Percentiles rank a stretch among this genome's conserved stretches.
Conservation (phyloP, 1,140 invertebrate genomes). For the Venustaconcha ellipsiformis region DNA sequence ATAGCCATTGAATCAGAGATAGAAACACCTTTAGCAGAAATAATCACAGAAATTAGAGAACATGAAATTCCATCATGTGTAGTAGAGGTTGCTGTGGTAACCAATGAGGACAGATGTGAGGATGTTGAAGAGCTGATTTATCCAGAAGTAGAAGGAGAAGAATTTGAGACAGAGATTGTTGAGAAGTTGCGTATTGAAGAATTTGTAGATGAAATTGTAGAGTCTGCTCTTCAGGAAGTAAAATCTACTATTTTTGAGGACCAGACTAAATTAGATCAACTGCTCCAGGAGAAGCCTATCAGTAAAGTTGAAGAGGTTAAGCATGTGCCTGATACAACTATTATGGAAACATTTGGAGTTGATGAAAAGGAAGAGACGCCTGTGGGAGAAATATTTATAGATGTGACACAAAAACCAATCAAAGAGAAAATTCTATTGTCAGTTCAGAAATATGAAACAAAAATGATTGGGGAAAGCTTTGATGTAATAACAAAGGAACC, state of each 20-base stretch:
- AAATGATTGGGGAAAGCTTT: not conserved
- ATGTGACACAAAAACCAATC: not conserved
- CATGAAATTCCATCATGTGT: not conserved
- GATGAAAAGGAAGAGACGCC: not conserved
- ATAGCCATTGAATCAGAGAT: no score
- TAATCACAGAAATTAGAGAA: not conserved
- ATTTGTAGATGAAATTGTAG: no score
- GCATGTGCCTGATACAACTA: not conserved
- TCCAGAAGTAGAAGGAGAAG: no score
- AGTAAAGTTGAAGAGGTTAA: no score
- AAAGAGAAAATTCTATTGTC: not conserved
- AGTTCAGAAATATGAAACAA: not conserved
- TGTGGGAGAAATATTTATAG: constrained; percentile 5
- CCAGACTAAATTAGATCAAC: no score
- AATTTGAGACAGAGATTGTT: no score
- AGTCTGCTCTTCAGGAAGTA: no score
- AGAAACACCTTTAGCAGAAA: not conserved
- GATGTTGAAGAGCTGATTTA: not conserved
- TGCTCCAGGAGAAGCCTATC: no score
- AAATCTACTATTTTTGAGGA: no score
- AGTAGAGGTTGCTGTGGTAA: constrained; percentile 9
- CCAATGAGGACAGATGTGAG: constrained; percentile 7
- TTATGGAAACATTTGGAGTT: no score
- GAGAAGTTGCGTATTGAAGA: no score
- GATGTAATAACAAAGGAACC: not conserved